Conservation (phyloP, 2,888 invertebrate species). For the Acleris emargana region DNA sequence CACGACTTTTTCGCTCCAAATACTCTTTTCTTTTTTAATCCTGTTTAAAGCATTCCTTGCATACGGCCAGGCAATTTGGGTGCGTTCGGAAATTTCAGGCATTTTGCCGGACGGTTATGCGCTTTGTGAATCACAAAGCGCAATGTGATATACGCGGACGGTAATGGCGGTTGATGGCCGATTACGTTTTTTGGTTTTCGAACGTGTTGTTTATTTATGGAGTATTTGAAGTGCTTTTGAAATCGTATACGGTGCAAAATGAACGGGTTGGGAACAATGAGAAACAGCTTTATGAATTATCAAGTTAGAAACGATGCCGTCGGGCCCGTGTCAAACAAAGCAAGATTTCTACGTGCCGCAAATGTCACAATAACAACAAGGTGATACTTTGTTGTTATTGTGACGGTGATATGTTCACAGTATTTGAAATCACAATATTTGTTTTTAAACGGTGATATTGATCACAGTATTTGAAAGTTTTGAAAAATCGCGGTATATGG, state of each 20-base stretch:
- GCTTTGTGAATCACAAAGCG: no score
- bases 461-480: no score
- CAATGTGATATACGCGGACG: slow-evolving; percentile 49
- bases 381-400: no score
- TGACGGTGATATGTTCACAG: no score
- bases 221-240: neutral
- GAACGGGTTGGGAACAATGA: neutral
- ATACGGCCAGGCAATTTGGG: slow-evolving; percentile 73
- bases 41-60: slow-evolving; percentile 73
- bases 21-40: slow-evolving; percentile 65
- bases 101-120: slow-evolving; percentile 56
- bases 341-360: no score
- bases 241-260: neutral
- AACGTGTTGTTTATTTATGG: slow-evolving; percentile 26
- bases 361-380: no score
- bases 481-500: no score
- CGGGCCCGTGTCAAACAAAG: no score
- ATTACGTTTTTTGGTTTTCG: slow-evolving; percentile 46
- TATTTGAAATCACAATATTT: no score
- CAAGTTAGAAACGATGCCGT: no score
- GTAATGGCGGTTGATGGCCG: slow-evolving; percentile 47
- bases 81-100: slow-evolving; percentile 72
- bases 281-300: neutral
- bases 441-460: no score
- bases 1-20: slow-evolving; percentile 83